Conservation (phyloP, 2,113 vertebrate genomes). For the Lagenorhynchus albirostris region DNA sequence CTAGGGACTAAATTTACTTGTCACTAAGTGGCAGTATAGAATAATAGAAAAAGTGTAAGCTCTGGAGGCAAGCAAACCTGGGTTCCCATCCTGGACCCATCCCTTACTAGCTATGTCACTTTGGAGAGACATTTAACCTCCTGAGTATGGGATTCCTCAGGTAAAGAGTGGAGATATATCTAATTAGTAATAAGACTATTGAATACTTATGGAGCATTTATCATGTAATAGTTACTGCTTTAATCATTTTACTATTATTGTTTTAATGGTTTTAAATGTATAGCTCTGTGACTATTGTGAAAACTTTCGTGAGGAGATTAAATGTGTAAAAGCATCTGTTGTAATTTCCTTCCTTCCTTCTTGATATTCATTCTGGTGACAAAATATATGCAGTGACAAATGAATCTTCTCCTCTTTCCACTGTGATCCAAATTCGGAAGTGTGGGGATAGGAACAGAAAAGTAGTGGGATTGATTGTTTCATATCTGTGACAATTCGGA, state of each 20-base stretch:
- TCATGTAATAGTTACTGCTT: not conserved
- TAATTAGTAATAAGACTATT: not conserved
- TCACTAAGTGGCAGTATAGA: constrained; percentile 38
- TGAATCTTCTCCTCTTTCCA: not conserved
- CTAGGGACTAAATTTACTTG: not conserved
- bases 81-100: not conserved
- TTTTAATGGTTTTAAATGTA: not conserved
- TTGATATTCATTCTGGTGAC: not conserved
- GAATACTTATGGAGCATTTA: not conserved
- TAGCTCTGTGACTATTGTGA: not conserved
- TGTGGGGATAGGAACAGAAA: not conserved
- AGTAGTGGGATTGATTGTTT: not conserved
- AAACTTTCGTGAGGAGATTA: not conserved
- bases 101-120: not conserved
- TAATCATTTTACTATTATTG: not conserved
- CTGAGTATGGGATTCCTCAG: not conserved
- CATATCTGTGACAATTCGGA: constrained; percentile 32
- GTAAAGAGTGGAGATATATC: not conserved
- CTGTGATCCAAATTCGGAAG: not conserved
- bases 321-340: not conserved
- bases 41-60: not conserved
- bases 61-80: not conserved
- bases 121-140: not conserved
- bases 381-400: not conserved
- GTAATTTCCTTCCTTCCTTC: not conserved